phyloP scores from a whole-genome alignment of 64 coral and sea anemone species.

The Catalaphyllia jardinei region DNA sequence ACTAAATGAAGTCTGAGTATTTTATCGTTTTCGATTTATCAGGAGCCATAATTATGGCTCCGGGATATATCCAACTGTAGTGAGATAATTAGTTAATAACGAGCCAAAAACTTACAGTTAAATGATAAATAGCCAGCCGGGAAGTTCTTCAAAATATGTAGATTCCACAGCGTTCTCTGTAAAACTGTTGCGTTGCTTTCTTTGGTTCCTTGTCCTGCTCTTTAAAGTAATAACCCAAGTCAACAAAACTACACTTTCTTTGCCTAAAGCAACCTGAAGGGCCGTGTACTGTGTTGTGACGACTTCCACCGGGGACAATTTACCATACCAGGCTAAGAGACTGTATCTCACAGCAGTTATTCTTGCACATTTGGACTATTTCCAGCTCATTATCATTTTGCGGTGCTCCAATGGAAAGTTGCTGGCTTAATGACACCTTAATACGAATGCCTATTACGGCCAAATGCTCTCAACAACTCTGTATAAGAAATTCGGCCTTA shows the following conservation, averaged over 20 bases:
- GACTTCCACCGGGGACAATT: not conserved
- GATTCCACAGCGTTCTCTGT: not conserved
- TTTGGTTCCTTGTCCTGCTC: not conserved
- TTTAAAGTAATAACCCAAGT: not conserved
- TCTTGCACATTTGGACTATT: conserved; percentile 11
- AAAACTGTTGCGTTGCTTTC: not conserved
- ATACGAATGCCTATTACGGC: not conserved
- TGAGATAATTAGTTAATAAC: not conserved
- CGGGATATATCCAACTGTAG: not conserved
- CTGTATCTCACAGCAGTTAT: conserved; percentile 1
- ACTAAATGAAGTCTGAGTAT: not conserved
- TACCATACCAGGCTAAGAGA: not conserved
- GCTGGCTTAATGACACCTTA: not conserved
- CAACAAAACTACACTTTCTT: not conserved
- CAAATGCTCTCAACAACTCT: not conserved
- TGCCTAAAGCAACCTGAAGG: not conserved
- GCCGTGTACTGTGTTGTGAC: not conserved
- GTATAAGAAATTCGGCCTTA: not conserved
- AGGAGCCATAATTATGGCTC: too few species aligned
- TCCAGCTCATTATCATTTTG: conserved; percentile 5
- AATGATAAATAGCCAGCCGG: not conserved
- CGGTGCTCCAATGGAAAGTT: not conserved
- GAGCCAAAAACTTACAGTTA: not conserved
- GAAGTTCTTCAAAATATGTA: not conserved
- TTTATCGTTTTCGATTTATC: too few species aligned